Base-by-base conservation (phyloP, 1,140 invertebrate genomes). In the Macrosteles quadrilineatus region DNA sequence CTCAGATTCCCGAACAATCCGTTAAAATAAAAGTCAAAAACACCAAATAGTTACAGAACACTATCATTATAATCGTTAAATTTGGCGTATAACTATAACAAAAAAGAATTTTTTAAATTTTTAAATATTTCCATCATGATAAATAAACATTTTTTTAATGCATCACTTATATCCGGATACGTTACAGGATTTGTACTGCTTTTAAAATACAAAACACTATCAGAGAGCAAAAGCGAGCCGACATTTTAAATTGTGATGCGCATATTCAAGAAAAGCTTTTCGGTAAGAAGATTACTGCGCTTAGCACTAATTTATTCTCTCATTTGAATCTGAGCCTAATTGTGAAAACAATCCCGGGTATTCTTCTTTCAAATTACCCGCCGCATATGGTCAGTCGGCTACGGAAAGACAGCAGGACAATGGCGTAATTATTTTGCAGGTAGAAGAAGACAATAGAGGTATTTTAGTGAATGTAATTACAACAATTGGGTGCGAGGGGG, bases 401-500 rank as follows among this genome's bases (percentile, higher is more conserved):
- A 4, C 3, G 47, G n/a, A n/a, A 17, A 19, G 47, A 17, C 14
- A 50, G 14, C 47, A 21, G 4, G 21, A 59, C 55, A 59, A 59
- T 59, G 27, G 55, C 21, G 25, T 21, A 53, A 53, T 53, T 53
- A 21, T 19, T 53, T 19, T 19, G 21, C 36, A 19, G 47, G 21
- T 53, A 53, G 9, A 53, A 6, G 21, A 19, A 19, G 21, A 53
- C 47, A 53, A 53, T 17, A 19, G 47, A 11, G 47, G 55, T 6
- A 2, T 29, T 59, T 59, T 59, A 59, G 47, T 50, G 55, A 59
- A 59, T 59, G 55, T 59, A 59, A 59, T 50, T 50, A 50, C n/a
- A 19, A 21, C 23, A 59, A 59, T 21, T 1, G 23, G 4, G 12
- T 14, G 25, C 6, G 6, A 9, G 55, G 6, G 23, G 9, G 55